Percentiles rank a stretch among this genome's conserved stretches.
Conservation (phyloP, 2,797 vertebrate genomes). For the Circus cinereus region DNA sequence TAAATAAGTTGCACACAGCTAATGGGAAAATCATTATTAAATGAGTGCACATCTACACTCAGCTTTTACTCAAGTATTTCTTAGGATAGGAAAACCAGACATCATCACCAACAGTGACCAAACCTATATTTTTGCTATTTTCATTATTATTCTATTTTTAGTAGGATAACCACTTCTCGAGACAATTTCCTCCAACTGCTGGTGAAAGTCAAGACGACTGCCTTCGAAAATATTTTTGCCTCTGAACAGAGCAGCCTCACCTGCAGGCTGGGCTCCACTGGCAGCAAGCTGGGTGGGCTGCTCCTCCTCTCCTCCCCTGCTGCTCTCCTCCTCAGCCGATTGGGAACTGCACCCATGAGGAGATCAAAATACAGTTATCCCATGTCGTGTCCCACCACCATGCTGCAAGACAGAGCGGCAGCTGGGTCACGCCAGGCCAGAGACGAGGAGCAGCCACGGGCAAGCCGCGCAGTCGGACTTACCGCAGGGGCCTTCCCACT, state of each 20-base stretch:
- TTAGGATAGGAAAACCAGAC: neutral
- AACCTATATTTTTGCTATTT: neutral
- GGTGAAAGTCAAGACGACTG: neutral
- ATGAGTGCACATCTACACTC: neutral
- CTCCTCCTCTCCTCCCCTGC: neutral
- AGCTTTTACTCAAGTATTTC: neutral
- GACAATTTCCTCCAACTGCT: neutral
- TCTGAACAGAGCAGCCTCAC: neutral
- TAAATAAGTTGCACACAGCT: neutral
- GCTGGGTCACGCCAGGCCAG: rapidly evolving
- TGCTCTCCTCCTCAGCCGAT: rapidly evolving
- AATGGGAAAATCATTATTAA: neutral
- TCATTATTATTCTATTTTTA: neutral
- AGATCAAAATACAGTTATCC: neutral
- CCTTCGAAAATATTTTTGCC: neutral
- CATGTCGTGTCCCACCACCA: neutral
- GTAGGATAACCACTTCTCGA: neutral
- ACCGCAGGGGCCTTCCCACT: neutral
- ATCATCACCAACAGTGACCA: neutral
- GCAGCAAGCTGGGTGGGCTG: neutral
- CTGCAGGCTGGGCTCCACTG: rapidly evolving
- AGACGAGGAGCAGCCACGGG: neutral
- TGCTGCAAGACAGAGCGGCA: neutral
- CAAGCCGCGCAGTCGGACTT: rapidly evolving
- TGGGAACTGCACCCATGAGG: neutral